These are phyloP conservation scores for Diplosoma virens DNA, from an alignment of 23 tunicate species.

Conservation along the genomic window DNA sequence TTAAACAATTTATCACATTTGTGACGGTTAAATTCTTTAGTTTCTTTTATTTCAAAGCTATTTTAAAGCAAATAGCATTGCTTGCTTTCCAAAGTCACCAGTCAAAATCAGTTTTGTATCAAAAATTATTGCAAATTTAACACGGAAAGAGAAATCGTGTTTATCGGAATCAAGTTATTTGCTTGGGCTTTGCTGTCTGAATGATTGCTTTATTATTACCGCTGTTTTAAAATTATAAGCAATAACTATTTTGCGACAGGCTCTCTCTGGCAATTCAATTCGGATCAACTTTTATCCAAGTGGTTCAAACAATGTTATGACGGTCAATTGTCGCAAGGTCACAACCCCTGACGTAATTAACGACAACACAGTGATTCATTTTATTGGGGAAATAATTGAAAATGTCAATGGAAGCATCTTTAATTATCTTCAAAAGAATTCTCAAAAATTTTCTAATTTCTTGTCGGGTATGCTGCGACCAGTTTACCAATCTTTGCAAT, in stretches of 20 bases:
- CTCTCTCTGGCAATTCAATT: constrained; percentile 57
- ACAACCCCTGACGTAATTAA: constrained; percentile 33
- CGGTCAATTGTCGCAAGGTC: constrained; percentile 61
- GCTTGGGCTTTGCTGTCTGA: too few relatives aligned
- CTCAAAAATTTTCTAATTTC: constrained; percentile 35
- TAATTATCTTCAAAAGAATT: constrained; percentile 17
- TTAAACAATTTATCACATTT: too few relatives aligned
- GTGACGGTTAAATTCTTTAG: too few relatives aligned
- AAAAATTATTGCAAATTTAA: too few relatives aligned
- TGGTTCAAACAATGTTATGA: constrained; percentile 34
- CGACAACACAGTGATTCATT: constrained; percentile 44
- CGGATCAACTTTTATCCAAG: constrained; percentile 48
- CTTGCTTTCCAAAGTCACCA: too few relatives aligned
- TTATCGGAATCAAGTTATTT: too few relatives aligned
- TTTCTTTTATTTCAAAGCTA: too few relatives aligned
- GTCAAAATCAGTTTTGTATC: too few relatives aligned
- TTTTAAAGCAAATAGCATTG: too few relatives aligned
- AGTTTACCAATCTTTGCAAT: too few relatives aligned
- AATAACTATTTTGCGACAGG: constrained; percentile 6
- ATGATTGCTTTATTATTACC: neutral
- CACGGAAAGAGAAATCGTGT: too few relatives aligned
- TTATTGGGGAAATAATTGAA: constrained; percentile 39
- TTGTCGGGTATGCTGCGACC: constrained; percentile 32
- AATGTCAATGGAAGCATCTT: constrained; percentile 27
- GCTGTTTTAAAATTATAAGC: neutral